Evolutionary conservation across 2,113 vertebrate genomes (phyloP), one percentile per base, ranked within the genome.

Genomic region (Fregata magnificens): DNA sequence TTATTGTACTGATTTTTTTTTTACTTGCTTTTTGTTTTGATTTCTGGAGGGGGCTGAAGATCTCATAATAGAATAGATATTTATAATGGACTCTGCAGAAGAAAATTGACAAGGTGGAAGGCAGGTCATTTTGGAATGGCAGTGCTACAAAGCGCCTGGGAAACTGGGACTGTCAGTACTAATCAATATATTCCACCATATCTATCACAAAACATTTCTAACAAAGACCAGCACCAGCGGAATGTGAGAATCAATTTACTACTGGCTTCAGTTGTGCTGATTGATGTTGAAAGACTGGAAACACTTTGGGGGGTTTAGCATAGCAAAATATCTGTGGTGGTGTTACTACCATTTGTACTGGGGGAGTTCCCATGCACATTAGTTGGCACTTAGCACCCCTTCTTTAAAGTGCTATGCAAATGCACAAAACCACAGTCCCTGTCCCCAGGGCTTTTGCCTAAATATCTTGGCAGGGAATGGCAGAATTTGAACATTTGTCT

Each of bases 31-130:
- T 87, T 94, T 94, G 85, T 85, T 92, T 89, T 89, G 77, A 91
- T 95, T 96, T 94, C 93, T 93, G 78, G 78, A 94, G 84, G 77
- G 72, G 40, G 47, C n/a, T 67, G 70, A 87, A 86, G 62, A 84
- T 74, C 81, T 95, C 58, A 50, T 29, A 94, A 86, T 90, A 95
- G 93, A 97, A 76, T 24, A 92, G 91, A 92, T 94, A 93, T 95
- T 97, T 95, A 79, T 93, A 87, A 84, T 73, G 2, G 81, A 28
- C 66, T 66, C 86, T 89, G 44, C 85, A 82, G 91, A 93, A 95
- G 94, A 95, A 95, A 97, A 97, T 93, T 94, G 94, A 96, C 95
- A 96, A 96, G 85, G 87, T 97, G 91, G 96, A 96, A 97, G 96
- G 95, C 91, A 85, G 95, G 94, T 97, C 96, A 93, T 86, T 96